These are phyloP conservation scores for Melanostigma gelatinosum DNA, from an alignment of 2,113 vertebrate species.

Conservation along the genomic window DNA sequence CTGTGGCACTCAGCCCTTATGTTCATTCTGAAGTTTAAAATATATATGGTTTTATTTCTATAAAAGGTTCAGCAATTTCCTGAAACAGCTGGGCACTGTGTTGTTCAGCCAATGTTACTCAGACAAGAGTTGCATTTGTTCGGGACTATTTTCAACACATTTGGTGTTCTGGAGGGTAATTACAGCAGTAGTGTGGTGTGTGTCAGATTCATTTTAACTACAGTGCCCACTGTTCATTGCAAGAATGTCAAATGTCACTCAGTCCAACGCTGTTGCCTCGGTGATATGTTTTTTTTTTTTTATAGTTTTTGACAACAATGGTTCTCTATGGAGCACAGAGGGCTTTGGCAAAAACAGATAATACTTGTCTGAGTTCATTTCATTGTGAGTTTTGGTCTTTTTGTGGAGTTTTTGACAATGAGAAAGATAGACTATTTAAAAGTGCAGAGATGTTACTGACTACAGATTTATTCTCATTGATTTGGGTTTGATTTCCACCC, in stretches of 20 bases:
- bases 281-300: neutral
- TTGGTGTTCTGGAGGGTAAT: neutral
- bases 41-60: neutral
- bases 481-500: neutral
- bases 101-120: neutral
- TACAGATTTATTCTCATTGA: neutral
- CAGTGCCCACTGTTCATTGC: neutral
- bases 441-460: neutral
- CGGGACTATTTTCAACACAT: neutral
- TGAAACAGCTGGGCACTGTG: neutral
- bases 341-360: neutral
- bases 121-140: neutral
- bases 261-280: neutral
- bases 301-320: neutral
- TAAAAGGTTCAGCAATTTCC: neutral
- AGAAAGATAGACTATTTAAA: neutral
- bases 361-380: neutral
- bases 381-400: constrained; percentile 1
- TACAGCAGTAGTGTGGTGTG: neutral
- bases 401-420: neutral
- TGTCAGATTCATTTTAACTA: neutral
- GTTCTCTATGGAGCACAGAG: neutral
- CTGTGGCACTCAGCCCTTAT: neutral
- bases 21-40: neutral
- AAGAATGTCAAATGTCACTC: neutral